Conservation (phyloP, 2,113 vertebrate genomes). For the Hiodon tergisus region DNA sequence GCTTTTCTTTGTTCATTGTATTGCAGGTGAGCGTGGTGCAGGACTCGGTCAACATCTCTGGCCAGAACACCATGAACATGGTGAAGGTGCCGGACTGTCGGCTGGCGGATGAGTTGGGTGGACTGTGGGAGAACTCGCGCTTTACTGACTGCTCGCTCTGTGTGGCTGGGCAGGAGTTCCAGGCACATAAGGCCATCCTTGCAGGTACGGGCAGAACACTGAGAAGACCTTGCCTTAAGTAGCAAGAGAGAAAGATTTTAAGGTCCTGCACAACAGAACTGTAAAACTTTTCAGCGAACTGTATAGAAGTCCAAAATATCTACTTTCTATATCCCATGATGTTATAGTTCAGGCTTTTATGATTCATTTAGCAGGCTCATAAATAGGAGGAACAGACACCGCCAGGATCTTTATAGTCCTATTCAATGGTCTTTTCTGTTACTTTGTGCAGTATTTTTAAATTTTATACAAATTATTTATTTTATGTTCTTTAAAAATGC, state of each 20-base stretch:
- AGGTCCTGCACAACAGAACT: too few species aligned
- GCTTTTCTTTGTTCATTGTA: constrained; percentile 16
- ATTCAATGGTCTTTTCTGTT: not conserved
- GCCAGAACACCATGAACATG: constrained; percentile 87
- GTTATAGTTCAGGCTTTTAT: too few species aligned
- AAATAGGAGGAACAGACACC: not conserved
- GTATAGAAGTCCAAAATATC: too few species aligned
- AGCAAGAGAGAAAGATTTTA: too few species aligned
- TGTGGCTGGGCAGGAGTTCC: constrained; percentile 83
- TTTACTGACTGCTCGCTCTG: constrained; percentile 87
- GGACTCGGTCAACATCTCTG: constrained; percentile 86
- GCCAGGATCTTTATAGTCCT: not conserved
- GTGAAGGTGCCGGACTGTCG: constrained; percentile 87
- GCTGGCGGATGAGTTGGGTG: constrained; percentile 81
- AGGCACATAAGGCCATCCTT: constrained; percentile 86
- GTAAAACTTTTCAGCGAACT: too few species aligned
- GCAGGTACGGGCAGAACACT: constrained; percentile 66
- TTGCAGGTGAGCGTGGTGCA: constrained; percentile 85
- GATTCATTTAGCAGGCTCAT: not conserved
- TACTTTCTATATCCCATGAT: too few species aligned
- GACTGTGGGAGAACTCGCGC: constrained; percentile 82
- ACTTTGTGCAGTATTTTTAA: not conserved
- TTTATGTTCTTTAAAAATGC: not conserved
- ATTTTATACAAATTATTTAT: too few species aligned
- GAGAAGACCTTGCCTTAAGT: too few species aligned